Percentiles rank a stretch among this genome's conserved stretches.
Evolutionary conservation across 2,113 vertebrate genomes (phyloP).

Genomic region (Galemys pyrenaicus): DNA sequence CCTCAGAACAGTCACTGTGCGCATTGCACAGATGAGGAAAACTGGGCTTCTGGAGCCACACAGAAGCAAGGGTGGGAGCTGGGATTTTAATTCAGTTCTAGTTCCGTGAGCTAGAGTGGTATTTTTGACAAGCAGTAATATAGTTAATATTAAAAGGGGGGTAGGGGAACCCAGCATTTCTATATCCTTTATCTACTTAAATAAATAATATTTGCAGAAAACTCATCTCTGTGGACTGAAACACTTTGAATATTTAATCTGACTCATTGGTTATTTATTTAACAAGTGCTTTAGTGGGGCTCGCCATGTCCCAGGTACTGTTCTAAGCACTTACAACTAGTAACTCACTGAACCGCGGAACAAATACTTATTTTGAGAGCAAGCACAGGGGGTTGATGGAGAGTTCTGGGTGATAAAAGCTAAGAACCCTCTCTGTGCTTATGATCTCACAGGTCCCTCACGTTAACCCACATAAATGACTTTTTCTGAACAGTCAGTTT

Average conservation of each 20-base stretch:
- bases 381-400: not conserved
- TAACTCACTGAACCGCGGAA: not conserved
- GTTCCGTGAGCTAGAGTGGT: not conserved
- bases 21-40: not conserved
- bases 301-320: not conserved
- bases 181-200: not conserved
- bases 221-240: not conserved
- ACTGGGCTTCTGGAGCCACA: not conserved
- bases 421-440: not conserved
- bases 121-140: not conserved
- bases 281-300: not conserved
- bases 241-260: slow-evolving; percentile 43
- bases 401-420: not conserved
- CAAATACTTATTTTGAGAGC: not conserved
- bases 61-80: not conserved
- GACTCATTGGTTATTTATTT: slow-evolving; percentile 54
- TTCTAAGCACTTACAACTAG: not conserved
- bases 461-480: not conserved
- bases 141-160: not conserved
- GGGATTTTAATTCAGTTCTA: not conserved
- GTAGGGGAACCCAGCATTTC: not conserved
- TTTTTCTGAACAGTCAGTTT: not conserved
- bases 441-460: not conserved
- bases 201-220: slow-evolving; percentile 39
- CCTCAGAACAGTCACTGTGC: not conserved